Evolutionary conservation across 2,888 invertebrate genomes (phyloP).

Genomic region (Leptopilina syphax): DNA sequence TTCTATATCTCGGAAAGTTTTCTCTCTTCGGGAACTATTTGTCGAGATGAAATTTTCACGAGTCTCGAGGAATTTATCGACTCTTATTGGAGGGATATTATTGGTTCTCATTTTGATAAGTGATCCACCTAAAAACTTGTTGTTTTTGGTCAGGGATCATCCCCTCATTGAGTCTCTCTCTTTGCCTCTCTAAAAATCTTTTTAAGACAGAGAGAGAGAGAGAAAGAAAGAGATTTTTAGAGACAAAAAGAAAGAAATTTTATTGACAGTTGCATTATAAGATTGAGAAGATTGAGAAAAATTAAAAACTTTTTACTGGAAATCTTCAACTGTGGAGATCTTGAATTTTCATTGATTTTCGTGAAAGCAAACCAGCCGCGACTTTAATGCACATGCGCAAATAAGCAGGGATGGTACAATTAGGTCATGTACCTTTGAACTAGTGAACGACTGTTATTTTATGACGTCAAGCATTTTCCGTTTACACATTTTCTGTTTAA

Average conservation of each 20-base stretch:
- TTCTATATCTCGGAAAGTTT: background rate
- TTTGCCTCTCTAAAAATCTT: too few relatives aligned
- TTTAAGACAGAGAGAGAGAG: too few relatives aligned
- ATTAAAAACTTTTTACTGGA: constrained; percentile 6
- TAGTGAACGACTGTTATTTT: constrained; percentile 38
- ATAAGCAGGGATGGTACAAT: constrained; percentile 37
- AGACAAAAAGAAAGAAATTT: too few relatives aligned
- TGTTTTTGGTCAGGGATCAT: background rate
- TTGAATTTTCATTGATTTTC: constrained; percentile 42
- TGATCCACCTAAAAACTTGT: background rate
- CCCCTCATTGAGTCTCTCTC: too few relatives aligned
- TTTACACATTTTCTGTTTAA: constrained; percentile 24
- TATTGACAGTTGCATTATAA: background rate
- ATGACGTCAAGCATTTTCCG: constrained; percentile 29
- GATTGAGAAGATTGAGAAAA: background rate
- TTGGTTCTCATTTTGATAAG: background rate
- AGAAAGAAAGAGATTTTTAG: too few relatives aligned
- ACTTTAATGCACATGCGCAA: constrained; percentile 31
- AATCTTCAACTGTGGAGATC: constrained; percentile 11
- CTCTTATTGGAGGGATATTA: background rate
- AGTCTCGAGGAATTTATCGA: background rate
- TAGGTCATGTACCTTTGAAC: constrained; percentile 48
- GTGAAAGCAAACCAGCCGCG: constrained; percentile 25
- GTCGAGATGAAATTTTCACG: background rate
- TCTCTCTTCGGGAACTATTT: background rate